These are phyloP conservation scores for Varecia variegata DNA, from an alignment of 2,797 vertebrate species.

Conservation along the genomic window DNA sequence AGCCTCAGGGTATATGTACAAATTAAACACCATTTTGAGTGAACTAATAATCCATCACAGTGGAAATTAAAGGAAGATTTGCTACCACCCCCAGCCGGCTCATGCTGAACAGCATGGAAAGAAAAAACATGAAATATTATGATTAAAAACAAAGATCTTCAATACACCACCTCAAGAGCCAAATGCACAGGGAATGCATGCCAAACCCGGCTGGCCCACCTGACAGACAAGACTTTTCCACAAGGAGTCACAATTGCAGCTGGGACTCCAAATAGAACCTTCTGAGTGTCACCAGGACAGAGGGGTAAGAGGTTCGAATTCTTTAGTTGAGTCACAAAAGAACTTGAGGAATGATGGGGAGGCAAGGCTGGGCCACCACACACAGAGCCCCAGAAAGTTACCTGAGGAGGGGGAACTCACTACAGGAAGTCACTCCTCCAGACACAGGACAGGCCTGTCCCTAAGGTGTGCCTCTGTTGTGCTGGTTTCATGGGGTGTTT, in stretches of 20 bases:
- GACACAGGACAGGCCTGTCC: not conserved
- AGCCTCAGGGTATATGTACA: slow-evolving; percentile 43
- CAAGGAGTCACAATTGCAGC: not conserved
- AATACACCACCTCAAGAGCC: not conserved
- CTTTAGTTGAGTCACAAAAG: not conserved
- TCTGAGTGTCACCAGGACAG: not conserved
- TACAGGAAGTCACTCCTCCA: not conserved
- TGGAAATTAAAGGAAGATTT: slow-evolving; percentile 67
- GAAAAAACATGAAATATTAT: slow-evolving; percentile 57
- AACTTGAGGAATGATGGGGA: not conserved
- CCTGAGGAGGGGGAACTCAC: not conserved
- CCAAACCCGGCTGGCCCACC: not conserved
- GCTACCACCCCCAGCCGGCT: slow-evolving; percentile 29
- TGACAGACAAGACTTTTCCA: not conserved
- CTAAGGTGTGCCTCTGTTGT: not conserved
- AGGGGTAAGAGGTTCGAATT: not conserved
- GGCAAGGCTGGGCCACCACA: not conserved
- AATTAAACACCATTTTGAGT: slow-evolving; percentile 65
- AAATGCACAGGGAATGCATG: not conserved
- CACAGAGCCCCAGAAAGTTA: not conserved
- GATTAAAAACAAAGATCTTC: slow-evolving; percentile 67
- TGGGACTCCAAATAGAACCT: not conserved
- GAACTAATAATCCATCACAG: slow-evolving; percentile 65
- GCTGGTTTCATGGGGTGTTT: not conserved
- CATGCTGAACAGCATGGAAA: not conserved